Conservation (phyloP, 2,113 vertebrate species). For the Suricata suricatta region DNA sequence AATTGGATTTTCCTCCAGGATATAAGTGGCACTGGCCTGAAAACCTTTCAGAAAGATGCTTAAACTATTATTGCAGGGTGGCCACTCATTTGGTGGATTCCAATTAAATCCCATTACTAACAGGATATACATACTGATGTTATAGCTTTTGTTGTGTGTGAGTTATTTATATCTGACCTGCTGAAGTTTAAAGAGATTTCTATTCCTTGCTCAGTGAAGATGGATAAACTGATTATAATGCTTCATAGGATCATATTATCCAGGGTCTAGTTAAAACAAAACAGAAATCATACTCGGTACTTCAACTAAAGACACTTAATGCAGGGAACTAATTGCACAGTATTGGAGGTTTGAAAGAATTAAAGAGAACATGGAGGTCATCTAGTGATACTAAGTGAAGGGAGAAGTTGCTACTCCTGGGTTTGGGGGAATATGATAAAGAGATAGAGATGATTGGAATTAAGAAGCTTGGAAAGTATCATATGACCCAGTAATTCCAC, state of each 20-base stretch:
- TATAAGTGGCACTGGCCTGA: conserved; percentile 9
- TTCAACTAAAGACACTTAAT: not conserved
- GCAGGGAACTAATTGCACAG: not conserved
- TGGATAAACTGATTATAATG: not conserved
- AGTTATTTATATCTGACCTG: conserved; percentile 1
- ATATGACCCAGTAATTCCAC: not conserved
- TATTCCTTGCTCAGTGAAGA: conserved; percentile 10
- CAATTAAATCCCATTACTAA: not conserved
- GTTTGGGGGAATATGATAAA: not conserved
- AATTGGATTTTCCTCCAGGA: not conserved
- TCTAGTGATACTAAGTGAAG: not conserved
- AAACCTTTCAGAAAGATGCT: not conserved
- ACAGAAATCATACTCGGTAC: not conserved
- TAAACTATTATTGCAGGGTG: conserved; percentile 15
- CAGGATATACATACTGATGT: not conserved
- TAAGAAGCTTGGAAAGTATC: not conserved
- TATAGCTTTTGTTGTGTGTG: not conserved
- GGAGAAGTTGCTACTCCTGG: not conserved
- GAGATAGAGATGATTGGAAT: not conserved
- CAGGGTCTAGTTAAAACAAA: conserved; percentile 19
- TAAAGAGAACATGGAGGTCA: not conserved
- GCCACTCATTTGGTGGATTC: not conserved
- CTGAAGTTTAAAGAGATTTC: conserved; percentile 11
- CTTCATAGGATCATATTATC: not conserved
- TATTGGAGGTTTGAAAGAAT: not conserved